Evolutionary conservation across 2,113 vertebrate genomes (phyloP).

Genomic region (Halcyon senegalensis): DNA sequence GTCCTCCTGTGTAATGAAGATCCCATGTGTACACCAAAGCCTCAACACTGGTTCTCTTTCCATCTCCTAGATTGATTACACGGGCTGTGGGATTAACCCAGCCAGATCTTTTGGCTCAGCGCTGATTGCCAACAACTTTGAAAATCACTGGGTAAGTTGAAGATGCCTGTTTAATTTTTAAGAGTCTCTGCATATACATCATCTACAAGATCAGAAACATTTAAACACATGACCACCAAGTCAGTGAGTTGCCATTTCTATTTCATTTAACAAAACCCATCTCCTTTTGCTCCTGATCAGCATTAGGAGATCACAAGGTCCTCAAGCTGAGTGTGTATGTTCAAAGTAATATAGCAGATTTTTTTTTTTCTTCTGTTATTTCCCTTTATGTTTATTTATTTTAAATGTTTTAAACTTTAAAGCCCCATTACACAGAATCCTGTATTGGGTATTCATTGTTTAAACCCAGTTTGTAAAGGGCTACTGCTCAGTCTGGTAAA

Average conservation of each 20-base stretch:
- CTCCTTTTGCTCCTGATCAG: neutral
- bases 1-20: neutral
- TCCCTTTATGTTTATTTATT: neutral
- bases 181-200: neutral
- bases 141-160: slow-evolving; percentile 91
- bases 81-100: slow-evolving; percentile 96
- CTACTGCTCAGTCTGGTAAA: neutral
- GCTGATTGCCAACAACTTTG: slow-evolving; percentile 83
- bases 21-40: neutral
- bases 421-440: neutral
- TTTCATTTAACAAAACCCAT: neutral
- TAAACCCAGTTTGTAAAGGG: neutral
- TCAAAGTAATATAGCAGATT: neutral
- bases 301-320: neutral
- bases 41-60: slow-evolving; percentile 12
- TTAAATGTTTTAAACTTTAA: neutral
- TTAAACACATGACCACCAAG: neutral
- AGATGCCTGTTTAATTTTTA: neutral
- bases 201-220: neutral
- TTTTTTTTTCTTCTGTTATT: neutral
- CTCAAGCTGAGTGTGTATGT: neutral
- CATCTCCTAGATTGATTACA: slow-evolving; percentile 90
- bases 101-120: slow-evolving; percentile 94
- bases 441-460: neutral
- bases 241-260: neutral